These are phyloP conservation scores for Protonibea diacanthus DNA, from an alignment of 2,797 vertebrate species.

Conservation along the genomic window DNA sequence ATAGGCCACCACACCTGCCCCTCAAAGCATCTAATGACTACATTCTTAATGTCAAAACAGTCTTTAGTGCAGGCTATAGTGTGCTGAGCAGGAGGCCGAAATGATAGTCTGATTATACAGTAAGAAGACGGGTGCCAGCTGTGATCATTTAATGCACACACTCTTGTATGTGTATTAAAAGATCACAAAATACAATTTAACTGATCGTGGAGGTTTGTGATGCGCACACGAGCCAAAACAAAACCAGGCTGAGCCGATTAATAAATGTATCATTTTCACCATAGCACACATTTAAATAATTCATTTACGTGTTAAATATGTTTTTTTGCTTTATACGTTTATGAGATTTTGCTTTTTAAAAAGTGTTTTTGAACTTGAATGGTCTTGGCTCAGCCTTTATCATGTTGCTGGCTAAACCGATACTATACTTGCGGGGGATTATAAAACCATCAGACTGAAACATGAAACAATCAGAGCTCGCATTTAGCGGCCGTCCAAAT, in stretches of 20 bases:
- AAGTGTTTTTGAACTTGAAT: slow-evolving; percentile 81
- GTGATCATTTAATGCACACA: slow-evolving; percentile 3
- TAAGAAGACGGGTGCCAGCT: neutral
- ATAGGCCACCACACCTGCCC: slow-evolving; percentile 64
- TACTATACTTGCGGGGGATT: slow-evolving; percentile 26
- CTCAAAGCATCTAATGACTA: slow-evolving; percentile 41
- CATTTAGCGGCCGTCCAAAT: slow-evolving; percentile 9
- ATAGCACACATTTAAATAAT: neutral
- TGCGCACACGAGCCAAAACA: neutral
- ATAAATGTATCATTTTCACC: fast-evolving
- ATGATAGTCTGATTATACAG: neutral
- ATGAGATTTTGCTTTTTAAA: neutral
- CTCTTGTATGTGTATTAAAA: neutral
- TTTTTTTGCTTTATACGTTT: neutral
- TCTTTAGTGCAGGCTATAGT: neutral
- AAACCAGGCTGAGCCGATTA: neutral
- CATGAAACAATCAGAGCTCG: slow-evolving; percentile 47
- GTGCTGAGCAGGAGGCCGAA: slow-evolving; percentile 16
- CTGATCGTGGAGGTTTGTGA: neutral
- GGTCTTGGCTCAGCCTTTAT: slow-evolving; percentile 37
- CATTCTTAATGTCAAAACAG: slow-evolving; percentile 30
- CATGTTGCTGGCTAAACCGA: slow-evolving; percentile 11
- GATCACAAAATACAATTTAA: slow-evolving; percentile 4
- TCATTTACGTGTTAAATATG: fast-evolving
- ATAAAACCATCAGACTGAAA: slow-evolving; percentile 63